Percentiles rank a stretch among this genome's conserved stretches.
phyloP scores from a whole-genome alignment of 2,888 invertebrate genomes.

The Pseudanteris insignis region DNA sequence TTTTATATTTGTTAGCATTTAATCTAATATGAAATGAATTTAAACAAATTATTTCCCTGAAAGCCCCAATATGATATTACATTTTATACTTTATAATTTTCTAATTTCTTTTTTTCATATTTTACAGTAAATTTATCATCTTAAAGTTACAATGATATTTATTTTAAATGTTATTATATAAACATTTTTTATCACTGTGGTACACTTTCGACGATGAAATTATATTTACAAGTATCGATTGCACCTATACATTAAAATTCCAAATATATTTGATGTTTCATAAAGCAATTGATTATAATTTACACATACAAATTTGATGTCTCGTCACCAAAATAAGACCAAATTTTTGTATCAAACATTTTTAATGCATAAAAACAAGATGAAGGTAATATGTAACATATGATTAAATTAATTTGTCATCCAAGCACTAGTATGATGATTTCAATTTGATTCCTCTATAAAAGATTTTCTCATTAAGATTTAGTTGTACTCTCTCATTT shows the following conservation, averaged over 20 bases:
- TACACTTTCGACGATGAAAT: constrained; percentile 37
- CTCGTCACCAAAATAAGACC: constrained; percentile 16
- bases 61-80: background rate
- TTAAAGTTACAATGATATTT: constrained; percentile 32
- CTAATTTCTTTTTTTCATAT: constrained; percentile 8
- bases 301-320: constrained; percentile 20
- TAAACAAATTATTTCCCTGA: background rate
- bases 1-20: too few relatives aligned
- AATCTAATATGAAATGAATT: too few relatives aligned
- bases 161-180: constrained; percentile 33
- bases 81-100: background rate
- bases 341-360: background rate
- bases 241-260: constrained; percentile 36
- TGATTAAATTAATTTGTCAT: too few relatives aligned
- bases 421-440: too few relatives aligned
- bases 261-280: constrained; percentile 17
- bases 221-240: constrained; percentile 45
- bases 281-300: constrained; percentile 13
- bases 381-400: too few relatives aligned
- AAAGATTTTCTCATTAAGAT: too few relatives aligned
- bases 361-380: constrained; percentile 2
- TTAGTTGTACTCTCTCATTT: too few relatives aligned
- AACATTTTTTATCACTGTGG: constrained; percentile 40
- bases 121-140: constrained; percentile 18
- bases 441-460: too few relatives aligned